phyloP scores from a whole-genome alignment of 2,888 invertebrate genomes.

The Sicus ferrugineus region DNA sequence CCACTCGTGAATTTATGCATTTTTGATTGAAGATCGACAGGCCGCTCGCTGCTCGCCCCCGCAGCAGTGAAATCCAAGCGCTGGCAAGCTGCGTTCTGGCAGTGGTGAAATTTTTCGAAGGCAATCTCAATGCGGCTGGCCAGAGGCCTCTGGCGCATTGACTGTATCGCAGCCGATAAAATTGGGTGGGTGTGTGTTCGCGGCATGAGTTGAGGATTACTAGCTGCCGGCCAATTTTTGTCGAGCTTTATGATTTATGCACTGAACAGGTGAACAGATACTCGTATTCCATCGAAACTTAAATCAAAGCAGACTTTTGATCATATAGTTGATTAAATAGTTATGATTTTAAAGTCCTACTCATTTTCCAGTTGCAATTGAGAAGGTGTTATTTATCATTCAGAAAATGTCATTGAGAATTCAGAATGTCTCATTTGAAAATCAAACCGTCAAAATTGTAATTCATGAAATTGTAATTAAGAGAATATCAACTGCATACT shows the following conservation, averaged over 20 bases:
- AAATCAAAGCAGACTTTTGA: neutral
- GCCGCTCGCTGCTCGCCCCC: constrained; percentile 5
- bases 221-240: neutral
- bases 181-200: neutral
- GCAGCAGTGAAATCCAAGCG: constrained; percentile 9
- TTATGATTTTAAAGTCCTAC: too few relatives aligned
- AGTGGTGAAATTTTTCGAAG: neutral
- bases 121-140: neutral
- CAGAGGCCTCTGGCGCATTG: neutral
- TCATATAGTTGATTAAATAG: neutral
- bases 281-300: neutral
- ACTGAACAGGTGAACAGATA: neutral
- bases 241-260: neutral
- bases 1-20: constrained; percentile 28
- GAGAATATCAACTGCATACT: too few relatives aligned
- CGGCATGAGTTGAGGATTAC: neutral
- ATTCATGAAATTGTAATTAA: too few relatives aligned
- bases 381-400: too few relatives aligned
- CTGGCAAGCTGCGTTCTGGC: neutral
- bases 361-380: too few relatives aligned
- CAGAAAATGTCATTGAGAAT: too few relatives aligned
- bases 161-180: neutral
- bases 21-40: constrained; percentile 31
- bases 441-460: too few relatives aligned
- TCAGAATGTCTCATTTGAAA: too few relatives aligned